Conservation (phyloP, 2,888 invertebrate genomes). For the Drosophila silvestris region DNA sequence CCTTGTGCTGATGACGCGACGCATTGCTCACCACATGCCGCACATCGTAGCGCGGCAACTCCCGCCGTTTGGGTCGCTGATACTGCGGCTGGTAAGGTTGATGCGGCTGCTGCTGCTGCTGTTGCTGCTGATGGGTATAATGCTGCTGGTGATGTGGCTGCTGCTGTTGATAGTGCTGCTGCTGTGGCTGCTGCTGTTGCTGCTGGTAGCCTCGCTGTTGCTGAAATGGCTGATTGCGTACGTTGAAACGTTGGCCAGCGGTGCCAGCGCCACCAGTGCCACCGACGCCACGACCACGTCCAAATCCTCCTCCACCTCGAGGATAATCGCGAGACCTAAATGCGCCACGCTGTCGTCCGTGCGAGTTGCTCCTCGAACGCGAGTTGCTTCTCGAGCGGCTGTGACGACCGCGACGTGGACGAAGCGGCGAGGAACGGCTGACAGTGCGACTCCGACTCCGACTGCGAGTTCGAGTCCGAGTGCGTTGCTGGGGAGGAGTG, state of each 20-base stretch:
- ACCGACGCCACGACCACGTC: conserved; percentile 27
- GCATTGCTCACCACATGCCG: conserved; percentile 89
- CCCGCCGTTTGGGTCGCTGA: conserved; percentile 88
- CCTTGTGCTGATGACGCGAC: conserved; percentile 87
- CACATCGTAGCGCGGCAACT: conserved; percentile 93
- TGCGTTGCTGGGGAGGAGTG: neutral
- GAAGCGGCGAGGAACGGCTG: conserved; percentile 39
- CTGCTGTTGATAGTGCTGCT: conserved; percentile 23
- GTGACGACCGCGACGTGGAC: conserved; percentile 56
- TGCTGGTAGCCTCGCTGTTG: conserved; percentile 47
- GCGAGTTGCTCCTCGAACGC: conserved; percentile 63
- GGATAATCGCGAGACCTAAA: conserved; percentile 39
- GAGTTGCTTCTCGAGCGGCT: conserved; percentile 67
- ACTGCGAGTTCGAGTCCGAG: neutral
- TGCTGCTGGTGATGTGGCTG: conserved; percentile 27
- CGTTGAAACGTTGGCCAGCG: conserved; percentile 51
- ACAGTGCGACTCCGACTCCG: conserved; percentile 43
- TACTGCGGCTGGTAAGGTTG: conserved; percentile 31
- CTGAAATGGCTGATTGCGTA: conserved; percentile 57
- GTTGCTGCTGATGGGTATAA: conserved; percentile 38
- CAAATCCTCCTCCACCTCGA: conserved; percentile 26
- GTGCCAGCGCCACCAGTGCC: neutral
- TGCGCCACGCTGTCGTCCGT: conserved; percentile 27
- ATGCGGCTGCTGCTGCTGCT: conserved; percentile 27
- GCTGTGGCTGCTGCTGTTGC: conserved; percentile 27